Base-by-base conservation (phyloP, 2,797 vertebrate species). In the Channallabes apus region DNA sequence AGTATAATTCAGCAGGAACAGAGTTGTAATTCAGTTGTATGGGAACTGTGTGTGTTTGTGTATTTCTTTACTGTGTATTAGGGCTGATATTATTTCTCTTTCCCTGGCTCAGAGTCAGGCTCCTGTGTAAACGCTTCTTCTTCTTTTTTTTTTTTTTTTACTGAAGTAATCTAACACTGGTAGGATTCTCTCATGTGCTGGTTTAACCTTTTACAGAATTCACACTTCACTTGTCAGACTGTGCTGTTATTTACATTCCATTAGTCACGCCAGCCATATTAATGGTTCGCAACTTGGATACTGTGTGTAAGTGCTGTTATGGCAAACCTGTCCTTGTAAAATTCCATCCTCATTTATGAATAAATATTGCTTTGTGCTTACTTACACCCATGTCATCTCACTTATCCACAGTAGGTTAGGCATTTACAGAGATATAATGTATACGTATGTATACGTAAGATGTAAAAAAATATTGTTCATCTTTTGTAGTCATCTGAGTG, bases 171-270 rank as follows among this genome's bases (percentile, higher is more conserved):
- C 67, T 29, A 78, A 83, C 76, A 65, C 85, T 67, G 38, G 56
- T 64, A 72, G 58, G 73, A 69, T 24, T 79, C 56, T 20, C 27
- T 3, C 35, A 81, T 62, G 35, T 6, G 14, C 61, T 0, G 7
- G 46, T 73, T 67, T 64, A 72, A 83, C 85, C 76, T 84, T 86
- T 83, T 64, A 27, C 65, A 86, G 72, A 68, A 54, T 18, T 64
- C 85, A 84, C 32, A 69, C 81, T 62, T 78, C 54, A 80, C 46
- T 67, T 80, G 82, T 58, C 62, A 76, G 38, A 56, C 76, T 67
- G 41, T 51, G 72, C 62, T 35, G 22, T 84, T 82, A 88, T 86
- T 81, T 86, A 73, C 61, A 77, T 83, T 68, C 38, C 83, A 88
- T 73, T 82, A 73, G 73, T 83, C 82, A 73, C 69, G 76, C 76